Evolutionary conservation across 2,888 invertebrate species (phyloP).

Genomic region (Lymantria monacha): DNA sequence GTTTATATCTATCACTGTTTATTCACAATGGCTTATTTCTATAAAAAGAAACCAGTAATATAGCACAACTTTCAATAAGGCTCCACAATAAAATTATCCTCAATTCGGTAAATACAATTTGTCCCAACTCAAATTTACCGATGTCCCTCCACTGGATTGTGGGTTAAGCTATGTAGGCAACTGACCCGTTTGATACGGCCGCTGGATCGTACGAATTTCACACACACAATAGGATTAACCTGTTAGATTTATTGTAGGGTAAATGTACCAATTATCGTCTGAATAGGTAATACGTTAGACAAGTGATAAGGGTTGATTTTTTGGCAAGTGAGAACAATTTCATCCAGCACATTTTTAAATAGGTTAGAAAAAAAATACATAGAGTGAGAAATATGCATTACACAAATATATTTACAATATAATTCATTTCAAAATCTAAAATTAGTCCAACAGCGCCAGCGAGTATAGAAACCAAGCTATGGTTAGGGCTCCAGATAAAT

Average conservation of each 20-base stretch:
- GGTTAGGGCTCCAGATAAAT: no score
- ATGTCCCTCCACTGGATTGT: neutral
- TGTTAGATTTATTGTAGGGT: conserved; percentile 25
- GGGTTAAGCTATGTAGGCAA: conserved; percentile 21
- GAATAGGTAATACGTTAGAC: neutral
- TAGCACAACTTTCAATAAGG: no score
- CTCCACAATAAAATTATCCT: neutral
- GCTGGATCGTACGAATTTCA: conserved; percentile 7
- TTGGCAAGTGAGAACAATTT: neutral
- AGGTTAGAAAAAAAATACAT: no score
- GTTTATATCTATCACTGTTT: no score
- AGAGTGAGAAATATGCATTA: no score
- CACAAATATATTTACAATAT: no score
- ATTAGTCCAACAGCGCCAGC: no score
- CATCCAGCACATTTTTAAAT: neutral
- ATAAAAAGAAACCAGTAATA: no score
- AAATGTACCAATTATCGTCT: conserved; percentile 10
- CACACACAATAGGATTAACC: conserved; percentile 24
- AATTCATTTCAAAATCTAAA: no score
- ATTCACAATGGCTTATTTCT: no score
- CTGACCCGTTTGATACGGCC: conserved; percentile 23
- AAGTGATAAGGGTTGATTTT: neutral
- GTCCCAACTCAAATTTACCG: neutral
- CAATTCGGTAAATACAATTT: neutral
- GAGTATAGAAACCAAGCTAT: no score